These are phyloP conservation scores for Aspiorhynchus laticeps DNA, from an alignment of 2,113 vertebrate genomes.

Conservation along the genomic window DNA sequence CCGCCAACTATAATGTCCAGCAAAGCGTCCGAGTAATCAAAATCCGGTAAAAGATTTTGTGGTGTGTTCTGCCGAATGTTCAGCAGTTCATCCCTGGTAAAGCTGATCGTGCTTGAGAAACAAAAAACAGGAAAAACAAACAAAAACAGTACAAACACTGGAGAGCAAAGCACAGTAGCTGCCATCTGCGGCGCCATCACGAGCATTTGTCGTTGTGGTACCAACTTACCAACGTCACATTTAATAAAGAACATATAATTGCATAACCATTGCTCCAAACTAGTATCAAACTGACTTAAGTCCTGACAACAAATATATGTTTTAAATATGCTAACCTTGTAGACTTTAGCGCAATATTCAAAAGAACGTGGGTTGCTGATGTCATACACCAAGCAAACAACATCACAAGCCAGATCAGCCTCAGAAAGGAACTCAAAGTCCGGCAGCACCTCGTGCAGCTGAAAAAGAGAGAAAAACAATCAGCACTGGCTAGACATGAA, in stretches of 20 bases:
- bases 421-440: constrained; percentile 91
- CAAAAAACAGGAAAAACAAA: too few species aligned
- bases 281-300: background rate
- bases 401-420: constrained; percentile 87
- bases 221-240: background rate
- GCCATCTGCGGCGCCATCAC: too few species aligned
- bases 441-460: constrained; percentile 90
- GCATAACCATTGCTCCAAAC: background rate
- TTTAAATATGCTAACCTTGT: constrained; percentile 81
- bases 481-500: background rate
- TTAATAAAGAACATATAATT: background rate
- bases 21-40: too few species aligned
- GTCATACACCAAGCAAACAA: constrained; percentile 94
- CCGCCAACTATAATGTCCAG: too few species aligned
- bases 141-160: too few species aligned
- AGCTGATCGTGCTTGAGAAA: too few species aligned
- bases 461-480: background rate
- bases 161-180: too few species aligned
- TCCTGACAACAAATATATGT: background rate
- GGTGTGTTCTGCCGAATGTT: too few species aligned
- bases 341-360: constrained; percentile 94
- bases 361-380: constrained; percentile 91
- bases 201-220: too few species aligned
- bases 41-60: too few species aligned
- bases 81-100: too few species aligned